Evolutionary conservation across 1,140 invertebrate species (phyloP).

Genomic region (Hirudo medicinalis): DNA sequence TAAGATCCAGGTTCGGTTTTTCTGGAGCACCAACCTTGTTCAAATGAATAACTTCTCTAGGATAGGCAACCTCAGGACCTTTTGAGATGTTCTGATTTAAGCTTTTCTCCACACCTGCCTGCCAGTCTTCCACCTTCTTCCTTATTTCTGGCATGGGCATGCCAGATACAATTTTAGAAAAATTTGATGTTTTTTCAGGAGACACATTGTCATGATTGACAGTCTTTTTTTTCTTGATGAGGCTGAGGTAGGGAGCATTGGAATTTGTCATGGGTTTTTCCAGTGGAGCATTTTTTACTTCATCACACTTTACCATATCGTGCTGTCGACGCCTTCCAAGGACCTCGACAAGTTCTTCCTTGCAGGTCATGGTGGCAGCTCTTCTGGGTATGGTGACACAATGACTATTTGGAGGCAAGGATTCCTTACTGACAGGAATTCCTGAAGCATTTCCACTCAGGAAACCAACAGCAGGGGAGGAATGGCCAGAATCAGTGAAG

Average conservation of each 20-base stretch:
- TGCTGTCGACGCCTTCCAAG: conserved; percentile 13
- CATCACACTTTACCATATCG: neutral
- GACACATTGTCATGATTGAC: neutral
- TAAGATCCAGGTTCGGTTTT: neutral
- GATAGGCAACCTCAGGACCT: neutral
- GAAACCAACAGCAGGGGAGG: conserved; percentile 2
- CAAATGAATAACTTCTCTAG: neutral
- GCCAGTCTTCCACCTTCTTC: conserved; percentile 24
- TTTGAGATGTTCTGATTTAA: conserved; percentile 15
- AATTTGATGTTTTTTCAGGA: neutral
- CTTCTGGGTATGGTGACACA: conserved; percentile 89
- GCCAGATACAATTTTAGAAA: conserved; percentile 1
- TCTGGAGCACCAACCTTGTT: neutral
- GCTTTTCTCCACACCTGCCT: conserved; percentile 20
- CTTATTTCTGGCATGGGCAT: conserved; percentile 23
- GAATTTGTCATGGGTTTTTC: neutral
- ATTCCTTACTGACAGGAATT: neutral
- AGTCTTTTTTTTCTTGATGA: neutral
- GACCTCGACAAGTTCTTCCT: conserved; percentile 15
- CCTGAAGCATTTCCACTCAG: neutral
- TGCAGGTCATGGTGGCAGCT: conserved; percentile 47
- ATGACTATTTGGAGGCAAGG: conserved; percentile 57
- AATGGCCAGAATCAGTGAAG: conserved; percentile 12
- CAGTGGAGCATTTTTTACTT: neutral
- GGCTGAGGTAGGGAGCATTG: neutral